A percentile compares a stretch with the other conserved stretches of the same genome.
These are phyloP conservation scores for Cephalopachus bancanus DNA, from an alignment of 2,797 vertebrate species.

Conservation along the genomic window DNA sequence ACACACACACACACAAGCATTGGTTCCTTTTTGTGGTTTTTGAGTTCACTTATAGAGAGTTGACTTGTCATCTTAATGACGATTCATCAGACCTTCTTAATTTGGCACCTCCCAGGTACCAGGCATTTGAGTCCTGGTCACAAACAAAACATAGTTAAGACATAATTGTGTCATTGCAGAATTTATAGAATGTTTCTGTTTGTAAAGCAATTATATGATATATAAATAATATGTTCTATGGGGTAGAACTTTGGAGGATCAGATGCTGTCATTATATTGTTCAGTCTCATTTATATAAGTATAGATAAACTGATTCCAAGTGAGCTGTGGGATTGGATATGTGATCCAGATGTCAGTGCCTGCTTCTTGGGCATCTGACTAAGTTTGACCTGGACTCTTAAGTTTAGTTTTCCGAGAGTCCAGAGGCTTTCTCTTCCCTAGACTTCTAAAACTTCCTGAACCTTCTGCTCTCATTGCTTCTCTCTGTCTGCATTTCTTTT, in stretches of 20 bases:
- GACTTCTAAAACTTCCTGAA: background rate
- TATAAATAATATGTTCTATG: background rate
- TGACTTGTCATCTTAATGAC: background rate
- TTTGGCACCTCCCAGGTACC: background rate
- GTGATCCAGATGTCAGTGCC: background rate
- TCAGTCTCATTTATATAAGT: background rate
- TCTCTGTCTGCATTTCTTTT: background rate
- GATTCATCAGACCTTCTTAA: background rate
- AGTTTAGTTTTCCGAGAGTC: background rate
- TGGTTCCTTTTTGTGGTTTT: constrained; percentile 9
- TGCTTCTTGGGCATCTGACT: background rate
- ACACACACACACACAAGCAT: background rate
- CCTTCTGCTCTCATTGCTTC: background rate
- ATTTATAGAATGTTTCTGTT: background rate
- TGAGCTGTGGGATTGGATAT: accelerated
- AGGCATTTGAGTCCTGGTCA: background rate
- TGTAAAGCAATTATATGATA: background rate
- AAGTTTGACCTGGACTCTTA: background rate
- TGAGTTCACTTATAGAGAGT: background rate
- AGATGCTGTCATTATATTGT: background rate
- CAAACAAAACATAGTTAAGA: background rate
- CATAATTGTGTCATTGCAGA: accelerated
- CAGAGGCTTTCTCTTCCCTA: background rate
- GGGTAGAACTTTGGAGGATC: background rate
- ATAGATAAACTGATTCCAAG: background rate